A percentile compares a stretch with the other conserved stretches of the same genome.
These are phyloP conservation scores for Anolis apletophallus DNA, from an alignment of 2,797 vertebrate genomes.

Conservation along the genomic window DNA sequence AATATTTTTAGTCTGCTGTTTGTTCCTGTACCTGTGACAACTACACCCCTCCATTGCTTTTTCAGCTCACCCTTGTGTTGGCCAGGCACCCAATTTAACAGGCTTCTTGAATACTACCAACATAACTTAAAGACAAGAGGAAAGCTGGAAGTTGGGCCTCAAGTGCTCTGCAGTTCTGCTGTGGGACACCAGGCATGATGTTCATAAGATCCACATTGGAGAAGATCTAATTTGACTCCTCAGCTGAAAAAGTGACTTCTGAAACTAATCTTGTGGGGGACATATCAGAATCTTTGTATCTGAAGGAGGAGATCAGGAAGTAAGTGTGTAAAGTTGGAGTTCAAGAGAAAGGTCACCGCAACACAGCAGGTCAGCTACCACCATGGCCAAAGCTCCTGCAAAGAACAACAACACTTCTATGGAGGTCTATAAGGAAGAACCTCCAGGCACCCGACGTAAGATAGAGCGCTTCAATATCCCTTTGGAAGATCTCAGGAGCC, in stretches of 20 bases:
- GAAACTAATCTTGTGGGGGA: background rate
- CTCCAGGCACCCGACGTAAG: slow-evolving; percentile 36
- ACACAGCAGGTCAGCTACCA: background rate
- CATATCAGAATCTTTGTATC: background rate
- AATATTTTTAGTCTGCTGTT: background rate
- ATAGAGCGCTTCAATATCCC: slow-evolving; percentile 70
- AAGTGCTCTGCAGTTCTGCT: background rate
- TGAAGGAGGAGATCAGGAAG: background rate
- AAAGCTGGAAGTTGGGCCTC: slow-evolving; percentile 13
- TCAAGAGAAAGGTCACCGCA: background rate
- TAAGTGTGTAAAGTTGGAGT: background rate
- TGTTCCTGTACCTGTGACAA: background rate
- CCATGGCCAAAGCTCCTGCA: background rate
- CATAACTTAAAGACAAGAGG: slow-evolving; percentile 72
- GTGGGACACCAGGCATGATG: background rate
- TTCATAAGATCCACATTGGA: slow-evolving; percentile 25
- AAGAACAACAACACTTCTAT: background rate
- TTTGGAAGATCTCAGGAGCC: slow-evolving; percentile 79
- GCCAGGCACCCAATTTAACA: slow-evolving; percentile 66
- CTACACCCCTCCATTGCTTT: slow-evolving; percentile 44
- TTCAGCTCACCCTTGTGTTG: slow-evolving; percentile 69
- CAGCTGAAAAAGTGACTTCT: background rate
- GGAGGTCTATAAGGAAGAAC: slow-evolving; percentile 64
- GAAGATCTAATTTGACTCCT: background rate
- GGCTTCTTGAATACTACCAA: slow-evolving; percentile 67